Evolutionary conservation across 1,140 invertebrate genomes (phyloP), one percentile per base, ranked within the genome.

Genomic region (Thaumatotibia leucotreta): DNA sequence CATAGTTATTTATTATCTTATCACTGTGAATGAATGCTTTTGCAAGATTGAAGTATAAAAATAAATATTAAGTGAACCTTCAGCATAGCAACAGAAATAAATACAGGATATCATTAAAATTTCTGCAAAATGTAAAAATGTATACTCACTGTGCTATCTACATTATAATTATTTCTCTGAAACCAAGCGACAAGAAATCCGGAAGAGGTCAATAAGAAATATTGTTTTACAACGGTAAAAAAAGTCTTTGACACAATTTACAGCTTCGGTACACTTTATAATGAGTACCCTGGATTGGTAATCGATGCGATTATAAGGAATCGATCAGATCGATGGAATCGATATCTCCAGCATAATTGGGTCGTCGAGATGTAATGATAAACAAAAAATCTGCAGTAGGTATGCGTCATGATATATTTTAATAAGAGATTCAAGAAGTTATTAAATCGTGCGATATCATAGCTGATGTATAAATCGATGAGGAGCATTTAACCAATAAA

Each of bases 321-420:
- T 58, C 39, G 20, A 52, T 23, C 1, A 23, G 24, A 27, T 58
- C 39, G 20, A 52, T 23, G 9, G 50, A 52, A 52, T 52, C 52
- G 52, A 58, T 58, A 58, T 58, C 52, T 29, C 52, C 52, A 58
- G 52, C 24, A n/a, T n/a, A 58, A 58, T 58, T 29, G 52, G 52
- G 52, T 58, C 52, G 24, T n/a, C n/a, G 23, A 58, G 52, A 58
- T 58, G 23, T 10, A 27, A 9, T 27, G 52, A 58, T 58, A 27
- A 31, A 17, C 8, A 58, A 58, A 58, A 58, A 58, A 58, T 58
- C 29, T 58, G 52, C 52, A 52, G 50, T 24, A 29, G 29, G 52
- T 24, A 29, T 58, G 52, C 24, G 20, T 14, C 23, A 24, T 9
- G 24, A 27, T 58, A 58, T 14, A 24, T 14, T 58, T 58, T 31